Percentiles rank a stretch among this genome's conserved stretches.
phyloP scores from a whole-genome alignment of 2,113 vertebrate genomes.

The Camelus bactrianus region DNA sequence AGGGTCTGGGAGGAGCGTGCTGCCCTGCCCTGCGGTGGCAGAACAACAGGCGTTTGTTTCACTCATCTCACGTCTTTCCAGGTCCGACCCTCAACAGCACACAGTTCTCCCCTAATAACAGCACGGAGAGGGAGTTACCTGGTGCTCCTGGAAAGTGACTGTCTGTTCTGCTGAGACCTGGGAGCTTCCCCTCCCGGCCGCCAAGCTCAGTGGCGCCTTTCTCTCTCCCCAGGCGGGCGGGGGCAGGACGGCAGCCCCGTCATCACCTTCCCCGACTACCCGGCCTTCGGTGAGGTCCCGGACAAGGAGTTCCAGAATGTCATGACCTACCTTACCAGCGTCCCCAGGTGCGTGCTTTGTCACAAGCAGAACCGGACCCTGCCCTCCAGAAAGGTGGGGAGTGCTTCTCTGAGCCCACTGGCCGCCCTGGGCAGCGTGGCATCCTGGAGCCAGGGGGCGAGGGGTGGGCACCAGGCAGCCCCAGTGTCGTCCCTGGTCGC shows the following conservation, averaged over 20 bases:
- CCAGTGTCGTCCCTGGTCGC: rapidly evolving
- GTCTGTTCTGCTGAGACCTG: too few species aligned
- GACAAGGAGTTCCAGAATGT: constrained; percentile 97
- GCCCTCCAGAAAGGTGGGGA: not conserved
- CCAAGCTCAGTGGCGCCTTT: not conserved
- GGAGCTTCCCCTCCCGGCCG: too few species aligned
- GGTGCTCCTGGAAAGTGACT: too few species aligned
- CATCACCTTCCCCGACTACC: constrained; percentile 98
- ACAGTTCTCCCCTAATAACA: not conserved
- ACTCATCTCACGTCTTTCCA: rapidly evolving
- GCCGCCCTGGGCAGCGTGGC: rapidly evolving
- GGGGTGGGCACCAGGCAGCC: rapidly evolving
- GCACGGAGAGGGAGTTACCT: too few species aligned
- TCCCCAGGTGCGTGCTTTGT: constrained; percentile 91
- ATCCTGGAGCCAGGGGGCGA: not conserved
- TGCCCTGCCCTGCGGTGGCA: rapidly evolving
- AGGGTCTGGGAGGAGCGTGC: not conserved
- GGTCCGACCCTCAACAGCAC: not conserved
- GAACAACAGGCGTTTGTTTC: rapidly evolving
- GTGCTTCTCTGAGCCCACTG: rapidly evolving
- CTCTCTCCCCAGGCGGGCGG: constrained; percentile 91
- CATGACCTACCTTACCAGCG: constrained; percentile 96
- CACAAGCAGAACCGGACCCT: not conserved
- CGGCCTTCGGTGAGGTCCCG: constrained; percentile 94
- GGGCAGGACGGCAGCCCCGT: constrained; percentile 96